A percentile compares a stretch with the other conserved stretches of the same genome.
Evolutionary conservation across 2,113 vertebrate species (phyloP).

Genomic region (Corydoras maculifer): DNA sequence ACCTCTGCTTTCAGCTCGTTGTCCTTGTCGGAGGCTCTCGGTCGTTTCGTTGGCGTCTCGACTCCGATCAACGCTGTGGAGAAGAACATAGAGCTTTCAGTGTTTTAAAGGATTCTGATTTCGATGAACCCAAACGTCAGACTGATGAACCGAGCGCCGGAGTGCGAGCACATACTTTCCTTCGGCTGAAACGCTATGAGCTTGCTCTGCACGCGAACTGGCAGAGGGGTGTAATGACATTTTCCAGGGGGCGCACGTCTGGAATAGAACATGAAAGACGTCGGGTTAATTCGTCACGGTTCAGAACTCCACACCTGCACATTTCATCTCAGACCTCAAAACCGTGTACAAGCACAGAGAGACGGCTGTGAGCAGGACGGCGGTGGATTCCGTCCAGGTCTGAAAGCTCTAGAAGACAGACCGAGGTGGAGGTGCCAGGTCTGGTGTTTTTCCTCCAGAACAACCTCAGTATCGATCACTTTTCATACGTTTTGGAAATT

Average conservation of each 20-base stretch:
- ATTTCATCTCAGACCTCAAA: background rate
- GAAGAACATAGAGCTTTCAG: background rate
- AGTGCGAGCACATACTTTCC: slow-evolving; percentile 75
- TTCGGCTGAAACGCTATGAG: slow-evolving; percentile 74
- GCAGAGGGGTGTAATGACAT: slow-evolving; percentile 71
- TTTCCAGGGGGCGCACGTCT: slow-evolving; percentile 85
- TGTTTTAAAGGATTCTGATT: too few species aligned
- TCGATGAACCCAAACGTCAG: too few species aligned
- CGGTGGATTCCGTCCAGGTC: slow-evolving; percentile 12
- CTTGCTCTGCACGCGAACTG: slow-evolving; percentile 76
- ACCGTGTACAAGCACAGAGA: background rate
- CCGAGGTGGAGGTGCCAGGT: slow-evolving; percentile 35
- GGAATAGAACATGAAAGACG: slow-evolving; percentile 42
- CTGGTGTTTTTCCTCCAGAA: slow-evolving; percentile 19
- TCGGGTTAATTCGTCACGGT: background rate
- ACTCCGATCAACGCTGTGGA: slow-evolving; percentile 67
- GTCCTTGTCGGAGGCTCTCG: slow-evolving; percentile 34
- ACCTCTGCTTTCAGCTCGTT: slow-evolving; percentile 20
- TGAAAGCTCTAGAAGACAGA: slow-evolving; percentile 32
- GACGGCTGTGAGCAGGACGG: slow-evolving; percentile 3
- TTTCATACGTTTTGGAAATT: too few species aligned
- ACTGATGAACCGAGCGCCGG: background rate
- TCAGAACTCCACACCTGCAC: background rate
- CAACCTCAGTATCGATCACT: background rate
- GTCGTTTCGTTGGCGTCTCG: slow-evolving; percentile 39